Percentiles rank a stretch among this genome's conserved stretches.
These are phyloP conservation scores for Craniophora ligustri DNA, from an alignment of 2,888 invertebrate species.

Conservation along the genomic window DNA sequence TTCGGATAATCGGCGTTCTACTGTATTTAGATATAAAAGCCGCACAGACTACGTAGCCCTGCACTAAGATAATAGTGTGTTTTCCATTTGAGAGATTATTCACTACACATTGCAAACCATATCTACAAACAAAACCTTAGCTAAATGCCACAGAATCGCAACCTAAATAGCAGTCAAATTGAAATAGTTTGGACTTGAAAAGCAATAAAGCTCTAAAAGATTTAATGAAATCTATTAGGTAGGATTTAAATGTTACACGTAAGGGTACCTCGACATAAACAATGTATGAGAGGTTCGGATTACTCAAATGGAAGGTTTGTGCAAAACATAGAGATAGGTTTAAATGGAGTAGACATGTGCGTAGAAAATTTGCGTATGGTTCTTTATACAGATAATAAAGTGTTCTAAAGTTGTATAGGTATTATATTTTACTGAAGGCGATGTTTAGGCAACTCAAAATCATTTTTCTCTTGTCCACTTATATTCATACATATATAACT, in stretches of 20 bases:
- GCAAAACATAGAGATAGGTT: constrained; percentile 14
- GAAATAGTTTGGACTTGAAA: constrained; percentile 50
- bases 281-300: constrained; percentile 44
- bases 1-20: too few species aligned
- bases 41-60: too few species aligned
- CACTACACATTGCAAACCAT: not conserved
- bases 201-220: constrained; percentile 49
- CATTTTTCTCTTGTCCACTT: too few species aligned
- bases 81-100: too few species aligned
- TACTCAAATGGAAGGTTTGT: constrained; percentile 31
- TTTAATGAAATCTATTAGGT: constrained; percentile 52
- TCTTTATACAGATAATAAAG: too few species aligned
- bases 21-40: too few species aligned
- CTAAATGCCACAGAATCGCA: constrained; percentile 13
- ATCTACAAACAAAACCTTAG: constrained; percentile 1
- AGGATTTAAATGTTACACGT: constrained; percentile 43
- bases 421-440: too few species aligned
- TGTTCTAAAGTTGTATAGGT: too few species aligned
- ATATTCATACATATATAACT: too few species aligned
- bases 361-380: too few species aligned
- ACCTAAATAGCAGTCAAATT: constrained; percentile 41
- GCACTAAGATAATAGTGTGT: too few species aligned
- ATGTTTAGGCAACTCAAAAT: too few species aligned
- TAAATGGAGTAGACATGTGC: constrained; percentile 2
- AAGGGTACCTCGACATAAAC: constrained; percentile 52